Percentiles rank a stretch among this genome's conserved stretches.
Conservation (phyloP, 2,888 invertebrate species). For the Andrena trimmerana region DNA sequence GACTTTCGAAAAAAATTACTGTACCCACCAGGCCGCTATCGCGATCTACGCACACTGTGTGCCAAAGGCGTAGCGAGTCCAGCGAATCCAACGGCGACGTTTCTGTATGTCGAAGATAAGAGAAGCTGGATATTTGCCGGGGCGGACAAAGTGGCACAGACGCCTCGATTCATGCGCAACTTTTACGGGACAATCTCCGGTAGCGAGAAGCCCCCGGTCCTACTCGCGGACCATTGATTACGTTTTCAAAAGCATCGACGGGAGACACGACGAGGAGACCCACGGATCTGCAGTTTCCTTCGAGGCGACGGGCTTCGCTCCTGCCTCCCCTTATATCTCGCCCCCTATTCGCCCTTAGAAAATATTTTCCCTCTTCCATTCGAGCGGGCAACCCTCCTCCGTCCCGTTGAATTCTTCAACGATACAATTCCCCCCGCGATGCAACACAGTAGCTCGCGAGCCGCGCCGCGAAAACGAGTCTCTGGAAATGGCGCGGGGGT, state of each 20-base stretch:
- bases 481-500: slow-evolving; percentile 63
- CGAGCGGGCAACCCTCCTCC: slow-evolving; percentile 11
- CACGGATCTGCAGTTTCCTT: background rate
- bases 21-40: background rate
- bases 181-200: slow-evolving; percentile 5
- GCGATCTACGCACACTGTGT: slow-evolving; percentile 6
- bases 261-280: background rate
- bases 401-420: slow-evolving; percentile 62
- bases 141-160: background rate
- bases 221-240: slow-evolving; percentile 34
- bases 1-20: slow-evolving; percentile 5
- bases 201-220: background rate
- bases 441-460: slow-evolving; percentile 27
- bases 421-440: slow-evolving; percentile 51
- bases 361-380: slow-evolving; percentile 37
- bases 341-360: slow-evolving; percentile 36
- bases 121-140: slow-evolving; percentile 11
- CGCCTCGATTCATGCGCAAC: slow-evolving; percentile 7
- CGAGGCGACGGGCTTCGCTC: background rate
- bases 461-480: slow-evolving; percentile 55
- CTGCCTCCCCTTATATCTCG: background rate
- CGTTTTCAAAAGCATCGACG: slow-evolving; percentile 36
- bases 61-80: slow-evolving; percentile 11
- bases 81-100: background rate
- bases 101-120: slow-evolving; percentile 21